Percentiles rank a stretch among this genome's conserved stretches.
Evolutionary conservation across 2,888 invertebrate genomes (phyloP).

Genomic region (Tuta absoluta): DNA sequence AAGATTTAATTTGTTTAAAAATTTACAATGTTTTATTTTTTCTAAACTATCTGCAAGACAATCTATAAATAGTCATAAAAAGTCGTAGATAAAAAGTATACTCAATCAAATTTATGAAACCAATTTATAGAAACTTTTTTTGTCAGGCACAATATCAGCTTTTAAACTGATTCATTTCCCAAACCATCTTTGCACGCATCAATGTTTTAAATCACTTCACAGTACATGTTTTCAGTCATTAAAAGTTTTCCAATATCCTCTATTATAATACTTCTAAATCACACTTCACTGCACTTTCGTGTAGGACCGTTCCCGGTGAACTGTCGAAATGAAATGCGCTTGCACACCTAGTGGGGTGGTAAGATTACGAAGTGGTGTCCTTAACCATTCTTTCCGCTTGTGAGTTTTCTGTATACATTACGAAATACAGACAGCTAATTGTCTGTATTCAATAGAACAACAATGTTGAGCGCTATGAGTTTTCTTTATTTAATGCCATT

Average conservation of each 20-base stretch:
- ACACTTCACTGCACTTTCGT: constrained; percentile 11
- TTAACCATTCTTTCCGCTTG: constrained; percentile 25
- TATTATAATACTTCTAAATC: neutral
- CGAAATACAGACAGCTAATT: constrained; percentile 2
- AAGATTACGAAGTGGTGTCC: constrained; percentile 20
- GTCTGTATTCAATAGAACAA: neutral
- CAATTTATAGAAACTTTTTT: neutral
- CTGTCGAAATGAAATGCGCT: neutral
- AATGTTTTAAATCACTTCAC: neutral
- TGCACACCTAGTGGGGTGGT: constrained; percentile 5
- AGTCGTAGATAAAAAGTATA: too few relatives aligned
- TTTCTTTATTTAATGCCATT: neutral
- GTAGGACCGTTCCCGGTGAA: neutral
- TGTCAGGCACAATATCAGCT: neutral
- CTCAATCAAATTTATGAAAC: neutral
- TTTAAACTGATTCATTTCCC: neutral
- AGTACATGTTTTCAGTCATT: neutral
- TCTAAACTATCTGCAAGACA: neutral
- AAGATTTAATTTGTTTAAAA: neutral
- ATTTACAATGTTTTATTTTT: neutral
- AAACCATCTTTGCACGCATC: neutral
- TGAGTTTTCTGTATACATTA: neutral
- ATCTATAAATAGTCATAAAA: too few relatives aligned
- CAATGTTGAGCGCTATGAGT: neutral
- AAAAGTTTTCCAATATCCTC: neutral